phyloP scores from a whole-genome alignment of 2,113 vertebrate genomes.

The Pseudorasbora parva region DNA sequence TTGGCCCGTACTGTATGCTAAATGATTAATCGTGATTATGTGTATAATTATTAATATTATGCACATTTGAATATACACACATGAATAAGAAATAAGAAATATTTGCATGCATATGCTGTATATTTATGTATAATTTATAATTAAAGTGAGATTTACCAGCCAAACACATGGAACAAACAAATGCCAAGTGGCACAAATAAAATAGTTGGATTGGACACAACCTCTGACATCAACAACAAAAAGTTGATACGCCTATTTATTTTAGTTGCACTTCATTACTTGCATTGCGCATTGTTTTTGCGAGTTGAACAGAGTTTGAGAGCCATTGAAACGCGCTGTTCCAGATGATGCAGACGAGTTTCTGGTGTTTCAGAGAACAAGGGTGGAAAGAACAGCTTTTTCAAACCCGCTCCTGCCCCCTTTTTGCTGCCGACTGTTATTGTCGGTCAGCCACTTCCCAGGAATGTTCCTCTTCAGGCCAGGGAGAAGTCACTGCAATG shows the following conservation, averaged over 20 bases:
- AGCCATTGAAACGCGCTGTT: not conserved
- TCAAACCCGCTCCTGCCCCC: slow-evolving; percentile 7
- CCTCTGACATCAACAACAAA: too few relatives aligned
- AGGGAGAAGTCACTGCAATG: slow-evolving; percentile 76
- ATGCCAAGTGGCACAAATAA: not conserved
- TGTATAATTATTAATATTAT: too few relatives aligned
- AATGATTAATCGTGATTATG: too few relatives aligned
- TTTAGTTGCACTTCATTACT: not conserved
- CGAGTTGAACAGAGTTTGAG: not conserved
- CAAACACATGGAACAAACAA: not conserved
- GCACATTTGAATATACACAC: too few relatives aligned
- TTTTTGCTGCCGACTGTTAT: slow-evolving; percentile 63
- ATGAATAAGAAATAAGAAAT: too few relatives aligned
- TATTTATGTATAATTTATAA: too few relatives aligned
- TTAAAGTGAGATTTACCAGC: not conserved
- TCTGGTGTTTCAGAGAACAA: slow-evolving; percentile 22
- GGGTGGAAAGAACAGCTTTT: slow-evolving; percentile 47
- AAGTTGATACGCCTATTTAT: not conserved
- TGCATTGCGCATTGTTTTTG: not conserved
- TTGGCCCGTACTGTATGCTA: too few relatives aligned
- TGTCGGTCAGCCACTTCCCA: slow-evolving; percentile 72
- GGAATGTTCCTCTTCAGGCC: slow-evolving; percentile 74
- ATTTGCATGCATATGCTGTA: too few relatives aligned
- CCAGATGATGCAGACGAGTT: not conserved
- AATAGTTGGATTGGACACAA: too few relatives aligned